phyloP scores from a whole-genome alignment of 2,113 vertebrate species.

The Pollachius pollachius region DNA sequence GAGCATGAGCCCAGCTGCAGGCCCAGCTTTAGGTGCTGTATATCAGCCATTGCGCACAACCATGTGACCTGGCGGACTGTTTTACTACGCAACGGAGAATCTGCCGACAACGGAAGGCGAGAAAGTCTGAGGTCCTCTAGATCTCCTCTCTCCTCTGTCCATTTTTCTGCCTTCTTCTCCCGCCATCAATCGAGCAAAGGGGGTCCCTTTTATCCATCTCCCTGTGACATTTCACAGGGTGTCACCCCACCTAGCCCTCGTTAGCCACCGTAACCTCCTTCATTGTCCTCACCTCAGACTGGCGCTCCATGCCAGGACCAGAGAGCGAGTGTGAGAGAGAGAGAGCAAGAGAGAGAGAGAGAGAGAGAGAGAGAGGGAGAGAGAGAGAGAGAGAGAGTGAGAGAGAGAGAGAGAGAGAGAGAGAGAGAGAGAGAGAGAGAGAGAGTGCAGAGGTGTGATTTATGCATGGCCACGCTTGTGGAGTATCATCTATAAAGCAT shows the following conservation, averaged over 20 bases:
- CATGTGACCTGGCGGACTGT: slow-evolving; percentile 11
- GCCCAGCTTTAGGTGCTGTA: slow-evolving; percentile 24
- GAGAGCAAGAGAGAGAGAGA: too few relatives aligned
- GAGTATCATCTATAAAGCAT: slow-evolving; percentile 60
- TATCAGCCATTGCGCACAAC: slow-evolving; percentile 28
- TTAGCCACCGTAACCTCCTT: neutral
- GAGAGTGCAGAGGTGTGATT: slow-evolving; percentile 33
- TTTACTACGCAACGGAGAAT: slow-evolving; percentile 3
- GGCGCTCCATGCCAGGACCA: slow-evolving; percentile 25
- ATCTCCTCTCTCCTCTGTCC: slow-evolving; percentile 11
- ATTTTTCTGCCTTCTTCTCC: slow-evolving; percentile 44
- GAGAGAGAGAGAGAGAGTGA: too few relatives aligned
- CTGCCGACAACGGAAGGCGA: too few relatives aligned
- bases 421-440: too few relatives aligned
- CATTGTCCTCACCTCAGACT: slow-evolving; percentile 27
- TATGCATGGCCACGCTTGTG: slow-evolving; percentile 50
- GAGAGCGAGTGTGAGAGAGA: too few relatives aligned
- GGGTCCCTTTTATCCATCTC: slow-evolving; percentile 21
- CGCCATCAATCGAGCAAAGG: slow-evolving; percentile 10
- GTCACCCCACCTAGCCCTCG: slow-evolving; percentile 16
- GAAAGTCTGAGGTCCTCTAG: neutral
- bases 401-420: too few relatives aligned
- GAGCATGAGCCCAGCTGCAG: neutral
- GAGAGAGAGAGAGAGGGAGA: too few relatives aligned
- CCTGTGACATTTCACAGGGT: slow-evolving; percentile 18